Evolutionary conservation across 2,797 vertebrate genomes (phyloP), one percentile per base, ranked within the genome.

Genomic region (Allobates femoralis): DNA sequence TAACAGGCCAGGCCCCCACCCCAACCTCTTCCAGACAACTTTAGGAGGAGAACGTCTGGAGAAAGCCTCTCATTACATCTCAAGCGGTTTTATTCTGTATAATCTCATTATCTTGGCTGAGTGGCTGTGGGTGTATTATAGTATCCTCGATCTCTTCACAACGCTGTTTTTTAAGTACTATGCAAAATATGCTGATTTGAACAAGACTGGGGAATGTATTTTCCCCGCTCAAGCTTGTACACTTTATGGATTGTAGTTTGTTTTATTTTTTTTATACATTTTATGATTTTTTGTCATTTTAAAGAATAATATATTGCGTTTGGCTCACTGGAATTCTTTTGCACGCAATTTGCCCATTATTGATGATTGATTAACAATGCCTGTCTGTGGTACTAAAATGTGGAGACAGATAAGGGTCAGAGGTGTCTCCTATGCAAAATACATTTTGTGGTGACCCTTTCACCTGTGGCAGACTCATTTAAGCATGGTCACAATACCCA

Each of bases 11-110:
- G 18, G 41, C 62, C 46, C 82, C 67, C 46, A n/a, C 30, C 30
- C 6, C 11, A 46, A 34, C 62, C 50, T 32, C 28, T 37, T 58
- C 19, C 69, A 46, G 55, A 2, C 19, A 81, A 28, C n/a, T 46
- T 32, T 60, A 60, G 82, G 18, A 81, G 26, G 55, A 51, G 76
- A 71, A 26, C 50, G 82, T 84, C 90, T 64, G 82, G 86, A 84
- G 71, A 86, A 85, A 89, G 62, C 21, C 87, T 37, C 75, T 91
- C 91, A 90, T 91, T 91, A 89, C 79, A 91, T 90, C 64, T 86
- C 75, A 92, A 90, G 89, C 80, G 83, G 83, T 89, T 86, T 79
- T 81, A 90, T 84, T 75, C 88, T 51, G 46, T 34, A 0, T 89
- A 90, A 93, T 91, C 88, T 89, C 83, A 89, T 92, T 89, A 88